phyloP scores from a whole-genome alignment of 2,113 vertebrate genomes.

The Cathartes aura region DNA sequence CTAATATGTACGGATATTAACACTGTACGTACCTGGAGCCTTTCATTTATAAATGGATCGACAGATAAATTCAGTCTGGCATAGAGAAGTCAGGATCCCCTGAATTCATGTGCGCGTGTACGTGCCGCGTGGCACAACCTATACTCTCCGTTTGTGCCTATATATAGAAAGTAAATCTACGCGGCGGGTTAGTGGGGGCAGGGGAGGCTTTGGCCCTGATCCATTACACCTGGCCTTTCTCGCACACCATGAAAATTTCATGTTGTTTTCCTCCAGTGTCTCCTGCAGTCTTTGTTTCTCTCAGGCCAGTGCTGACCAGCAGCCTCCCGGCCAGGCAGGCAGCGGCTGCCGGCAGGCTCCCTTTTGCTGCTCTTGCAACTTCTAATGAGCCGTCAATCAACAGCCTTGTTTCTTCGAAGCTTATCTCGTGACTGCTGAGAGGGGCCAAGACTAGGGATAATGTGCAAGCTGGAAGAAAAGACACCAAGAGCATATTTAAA shows the following conservation, averaged over 20 bases:
- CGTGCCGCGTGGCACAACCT: slow-evolving; percentile 19
- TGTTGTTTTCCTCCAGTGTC: slow-evolving; percentile 69
- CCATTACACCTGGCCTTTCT: slow-evolving; percentile 76
- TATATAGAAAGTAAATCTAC: slow-evolving; percentile 54
- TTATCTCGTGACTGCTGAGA: slow-evolving; percentile 56
- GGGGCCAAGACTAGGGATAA: slow-evolving; percentile 14
- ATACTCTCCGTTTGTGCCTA: not conserved
- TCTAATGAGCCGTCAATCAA: slow-evolving; percentile 72
- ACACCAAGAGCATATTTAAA: not conserved
- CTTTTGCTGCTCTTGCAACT: slow-evolving; percentile 56
- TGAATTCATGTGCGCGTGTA: not conserved
- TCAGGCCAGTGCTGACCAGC: slow-evolving; percentile 73
- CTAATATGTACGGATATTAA: slow-evolving; percentile 20
- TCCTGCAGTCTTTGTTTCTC: slow-evolving; percentile 71
- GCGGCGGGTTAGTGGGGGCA: not conserved
- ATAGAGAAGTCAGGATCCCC: not conserved
- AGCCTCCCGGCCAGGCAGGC: slow-evolving; percentile 33
- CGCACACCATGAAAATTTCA: slow-evolving; percentile 69
- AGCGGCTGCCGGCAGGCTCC: slow-evolving; percentile 30
- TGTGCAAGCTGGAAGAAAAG: slow-evolving; percentile 1
- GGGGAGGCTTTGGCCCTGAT: slow-evolving; percentile 60
- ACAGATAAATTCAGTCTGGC: not conserved
- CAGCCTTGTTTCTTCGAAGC: slow-evolving; percentile 57
- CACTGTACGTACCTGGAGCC: not conserved
- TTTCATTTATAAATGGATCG: not conserved